These are phyloP conservation scores for Anaspis maculata DNA, from an alignment of 2,888 invertebrate genomes.

Conservation along the genomic window DNA sequence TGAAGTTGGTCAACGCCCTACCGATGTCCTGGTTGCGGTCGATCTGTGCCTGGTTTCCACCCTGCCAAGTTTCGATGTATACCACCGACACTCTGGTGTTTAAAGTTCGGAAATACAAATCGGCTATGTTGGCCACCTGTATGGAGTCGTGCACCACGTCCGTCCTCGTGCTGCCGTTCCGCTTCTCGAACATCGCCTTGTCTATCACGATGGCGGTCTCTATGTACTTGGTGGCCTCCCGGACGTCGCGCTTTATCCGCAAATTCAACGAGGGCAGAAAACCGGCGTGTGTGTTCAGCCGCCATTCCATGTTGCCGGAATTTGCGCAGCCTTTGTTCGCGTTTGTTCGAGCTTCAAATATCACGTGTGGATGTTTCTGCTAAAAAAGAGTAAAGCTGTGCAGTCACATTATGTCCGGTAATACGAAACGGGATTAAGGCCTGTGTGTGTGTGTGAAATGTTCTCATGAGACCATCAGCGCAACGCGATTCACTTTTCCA, in stretches of 20 bases:
- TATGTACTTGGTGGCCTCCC: constrained; percentile 88
- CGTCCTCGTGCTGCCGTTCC: constrained; percentile 75
- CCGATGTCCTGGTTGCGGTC: constrained; percentile 81
- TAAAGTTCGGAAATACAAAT: constrained; percentile 73
- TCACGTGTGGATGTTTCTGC: constrained; percentile 97
- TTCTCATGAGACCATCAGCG: too few relatives aligned
- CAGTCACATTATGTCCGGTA: constrained; percentile 31
- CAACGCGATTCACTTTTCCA: too few relatives aligned
- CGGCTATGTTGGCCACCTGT: constrained; percentile 95
- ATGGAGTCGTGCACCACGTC: constrained; percentile 79
- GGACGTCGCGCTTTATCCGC: constrained; percentile 61
- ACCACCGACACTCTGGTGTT: constrained; percentile 92
- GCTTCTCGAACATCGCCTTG: constrained; percentile 90
- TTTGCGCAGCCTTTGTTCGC: constrained; percentile 89
- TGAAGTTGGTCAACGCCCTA: constrained; percentile 81
- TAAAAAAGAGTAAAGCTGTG: constrained; percentile 56
- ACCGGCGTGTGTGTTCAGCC: constrained; percentile 44
- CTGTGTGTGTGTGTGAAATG: too few relatives aligned
- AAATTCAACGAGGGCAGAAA: constrained; percentile 36
- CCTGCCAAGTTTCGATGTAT: constrained; percentile 96
- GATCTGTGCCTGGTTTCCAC: constrained; percentile 76
- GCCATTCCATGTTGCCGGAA: constrained; percentile 66
- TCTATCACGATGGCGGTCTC: constrained; percentile 94
- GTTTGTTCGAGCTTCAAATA: constrained; percentile 89
- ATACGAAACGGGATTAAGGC: neutral